Evolutionary conservation across 2,888 invertebrate species (phyloP).

Genomic region (Tipula lateralis): DNA sequence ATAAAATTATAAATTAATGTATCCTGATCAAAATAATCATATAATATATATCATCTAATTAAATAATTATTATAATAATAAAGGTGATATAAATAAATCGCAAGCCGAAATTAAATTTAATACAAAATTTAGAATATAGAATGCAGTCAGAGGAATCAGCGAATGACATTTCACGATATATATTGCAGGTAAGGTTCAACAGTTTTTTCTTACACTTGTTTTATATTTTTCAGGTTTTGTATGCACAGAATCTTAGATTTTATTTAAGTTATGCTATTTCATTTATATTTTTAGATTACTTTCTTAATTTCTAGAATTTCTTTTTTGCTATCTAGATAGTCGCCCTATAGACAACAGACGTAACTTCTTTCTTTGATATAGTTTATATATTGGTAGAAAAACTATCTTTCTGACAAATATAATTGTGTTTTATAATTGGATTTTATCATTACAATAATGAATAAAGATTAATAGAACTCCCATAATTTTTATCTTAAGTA

Average conservation of each 20-base stretch:
- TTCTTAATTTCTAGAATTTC: too few relatives aligned
- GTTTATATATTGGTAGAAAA: too few relatives aligned
- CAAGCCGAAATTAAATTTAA: background rate
- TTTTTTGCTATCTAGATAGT: too few relatives aligned
- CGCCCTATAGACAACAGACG: too few relatives aligned
- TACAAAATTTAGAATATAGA: constrained; percentile 30
- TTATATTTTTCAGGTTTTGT: background rate
- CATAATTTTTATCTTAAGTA: too few relatives aligned
- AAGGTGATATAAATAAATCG: background rate
- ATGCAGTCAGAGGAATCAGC: constrained; percentile 36
- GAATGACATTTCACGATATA: constrained; percentile 52
- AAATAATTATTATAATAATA: background rate
- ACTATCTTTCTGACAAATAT: too few relatives aligned
- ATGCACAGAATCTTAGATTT: background rate
- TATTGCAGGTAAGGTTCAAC: constrained; percentile 61
- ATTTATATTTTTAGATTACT: too few relatives aligned
- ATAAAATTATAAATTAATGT: background rate
- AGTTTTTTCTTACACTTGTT: background rate
- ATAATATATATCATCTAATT: background rate
- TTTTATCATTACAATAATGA: too few relatives aligned
- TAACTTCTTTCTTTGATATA: too few relatives aligned
- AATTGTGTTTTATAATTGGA: too few relatives aligned
- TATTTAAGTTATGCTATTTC: background rate
- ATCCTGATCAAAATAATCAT: background rate
- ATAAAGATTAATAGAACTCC: too few relatives aligned